Evolutionary conservation across 2,113 vertebrate genomes (phyloP).

Genomic region (Erpornis zantholeuca): DNA sequence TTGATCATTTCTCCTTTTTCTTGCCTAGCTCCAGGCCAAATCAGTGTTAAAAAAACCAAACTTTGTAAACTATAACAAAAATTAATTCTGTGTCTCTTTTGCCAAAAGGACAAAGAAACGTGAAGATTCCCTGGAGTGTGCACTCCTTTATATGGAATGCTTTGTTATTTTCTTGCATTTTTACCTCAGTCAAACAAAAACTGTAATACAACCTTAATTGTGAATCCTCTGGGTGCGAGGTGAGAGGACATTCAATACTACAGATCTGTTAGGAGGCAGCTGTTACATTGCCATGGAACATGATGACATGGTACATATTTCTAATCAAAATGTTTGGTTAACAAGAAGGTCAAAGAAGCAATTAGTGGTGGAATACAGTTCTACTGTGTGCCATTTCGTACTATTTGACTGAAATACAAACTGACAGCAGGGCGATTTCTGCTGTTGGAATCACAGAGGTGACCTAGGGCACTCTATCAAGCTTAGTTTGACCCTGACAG

Average conservation of each 20-base stretch:
- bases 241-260: background rate
- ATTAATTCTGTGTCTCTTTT: background rate
- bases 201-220: background rate
- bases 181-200: background rate
- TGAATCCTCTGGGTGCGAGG: background rate
- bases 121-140: background rate
- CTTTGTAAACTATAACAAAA: background rate
- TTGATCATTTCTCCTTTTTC: background rate
- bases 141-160: background rate
- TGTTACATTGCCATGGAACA: background rate
- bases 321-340: constrained; percentile 62
- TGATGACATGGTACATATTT: constrained; percentile 16
- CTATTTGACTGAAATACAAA: constrained; percentile 9
- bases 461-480: constrained; percentile 54
- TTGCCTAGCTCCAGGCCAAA: background rate
- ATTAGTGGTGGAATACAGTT: constrained; percentile 37
- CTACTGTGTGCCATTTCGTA: background rate
- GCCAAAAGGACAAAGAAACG: background rate
- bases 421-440: constrained; percentile 28
- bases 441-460: constrained; percentile 38
- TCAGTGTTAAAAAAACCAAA: background rate
- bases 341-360: constrained; percentile 58
- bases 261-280: background rate
- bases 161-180: background rate
- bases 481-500: constrained; percentile 62